Evolutionary conservation across 2,113 vertebrate species (phyloP).

Genomic region (Albula glossodonta): DNA sequence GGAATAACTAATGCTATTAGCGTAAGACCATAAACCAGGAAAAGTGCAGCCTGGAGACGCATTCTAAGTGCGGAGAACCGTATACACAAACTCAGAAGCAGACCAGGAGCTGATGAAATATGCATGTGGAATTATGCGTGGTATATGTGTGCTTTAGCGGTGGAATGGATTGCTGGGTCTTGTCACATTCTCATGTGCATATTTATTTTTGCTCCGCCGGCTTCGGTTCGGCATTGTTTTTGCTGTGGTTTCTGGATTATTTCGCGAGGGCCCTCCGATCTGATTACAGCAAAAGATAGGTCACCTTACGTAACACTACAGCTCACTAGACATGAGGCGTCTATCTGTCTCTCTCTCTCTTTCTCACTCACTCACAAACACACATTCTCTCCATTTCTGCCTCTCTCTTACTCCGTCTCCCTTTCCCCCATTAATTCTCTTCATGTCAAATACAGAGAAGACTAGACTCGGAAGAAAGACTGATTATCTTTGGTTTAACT

Average conservation of each 20-base stretch:
- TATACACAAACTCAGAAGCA: not conserved
- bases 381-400: not conserved
- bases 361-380: not conserved
- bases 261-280: slow-evolving; percentile 26
- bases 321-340: slow-evolving; percentile 15
- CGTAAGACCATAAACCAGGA: not conserved
- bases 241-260: slow-evolving; percentile 40
- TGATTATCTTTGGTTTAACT: not conserved
- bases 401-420: not conserved
- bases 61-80: not conserved
- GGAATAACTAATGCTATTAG: not conserved
- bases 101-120: not conserved
- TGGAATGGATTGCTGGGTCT: not conserved
- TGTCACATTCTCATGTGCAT: not conserved
- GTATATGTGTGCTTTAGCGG: not conserved
- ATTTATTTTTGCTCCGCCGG: not conserved
- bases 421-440: not conserved
- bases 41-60: not conserved
- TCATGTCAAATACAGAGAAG: not conserved
- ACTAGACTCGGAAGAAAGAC: not conserved
- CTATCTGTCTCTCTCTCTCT: not conserved
- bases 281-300: slow-evolving; percentile 41
- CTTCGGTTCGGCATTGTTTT: slow-evolving; percentile 17
- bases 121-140: not conserved
- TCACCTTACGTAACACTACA: slow-evolving; percentile 41